Percentiles rank a stretch among this genome's conserved stretches.
phyloP scores from a whole-genome alignment of 2,113 vertebrate genomes.

The Trachemys scripta region DNA sequence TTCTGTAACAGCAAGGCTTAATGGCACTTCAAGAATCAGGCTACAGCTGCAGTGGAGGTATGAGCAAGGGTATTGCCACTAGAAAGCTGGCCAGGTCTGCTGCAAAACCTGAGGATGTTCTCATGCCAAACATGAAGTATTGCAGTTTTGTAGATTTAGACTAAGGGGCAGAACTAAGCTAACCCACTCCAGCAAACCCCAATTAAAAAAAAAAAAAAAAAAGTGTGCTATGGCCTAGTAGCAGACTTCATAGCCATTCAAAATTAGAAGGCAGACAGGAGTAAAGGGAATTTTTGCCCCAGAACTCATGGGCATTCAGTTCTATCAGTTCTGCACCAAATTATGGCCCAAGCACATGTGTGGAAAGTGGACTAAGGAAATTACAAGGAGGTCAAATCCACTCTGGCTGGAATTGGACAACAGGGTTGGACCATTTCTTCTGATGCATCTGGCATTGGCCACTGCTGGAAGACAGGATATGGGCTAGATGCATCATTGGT shows the following conservation, averaged over 20 bases:
- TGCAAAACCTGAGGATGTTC: background rate
- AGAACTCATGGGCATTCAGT: background rate
- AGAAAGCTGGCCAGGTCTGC: background rate
- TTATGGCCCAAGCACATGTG: background rate
- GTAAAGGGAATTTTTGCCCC: background rate
- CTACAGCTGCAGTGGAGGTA: conserved; percentile 7
- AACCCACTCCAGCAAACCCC: background rate
- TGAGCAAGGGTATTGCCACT: background rate
- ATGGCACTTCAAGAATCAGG: conserved; percentile 10
- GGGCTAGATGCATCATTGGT: too few relatives aligned
- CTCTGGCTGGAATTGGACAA: too few relatives aligned
- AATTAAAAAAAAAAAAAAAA: background rate
- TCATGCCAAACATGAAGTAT: background rate
- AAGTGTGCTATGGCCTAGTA: background rate
- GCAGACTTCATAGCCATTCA: background rate
- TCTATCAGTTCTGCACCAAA: background rate
- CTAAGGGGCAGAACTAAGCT: background rate
- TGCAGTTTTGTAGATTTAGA: background rate
- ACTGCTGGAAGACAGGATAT: too few relatives aligned
- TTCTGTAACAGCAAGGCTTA: background rate
- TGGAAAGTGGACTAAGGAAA: background rate
- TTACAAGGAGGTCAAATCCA: background rate
- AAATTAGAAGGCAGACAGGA: background rate
- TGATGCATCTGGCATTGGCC: too few relatives aligned
- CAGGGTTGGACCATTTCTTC: too few relatives aligned